Evolutionary conservation across 1,140 invertebrate species (phyloP).

Genomic region (Spodoptera frugiperda): DNA sequence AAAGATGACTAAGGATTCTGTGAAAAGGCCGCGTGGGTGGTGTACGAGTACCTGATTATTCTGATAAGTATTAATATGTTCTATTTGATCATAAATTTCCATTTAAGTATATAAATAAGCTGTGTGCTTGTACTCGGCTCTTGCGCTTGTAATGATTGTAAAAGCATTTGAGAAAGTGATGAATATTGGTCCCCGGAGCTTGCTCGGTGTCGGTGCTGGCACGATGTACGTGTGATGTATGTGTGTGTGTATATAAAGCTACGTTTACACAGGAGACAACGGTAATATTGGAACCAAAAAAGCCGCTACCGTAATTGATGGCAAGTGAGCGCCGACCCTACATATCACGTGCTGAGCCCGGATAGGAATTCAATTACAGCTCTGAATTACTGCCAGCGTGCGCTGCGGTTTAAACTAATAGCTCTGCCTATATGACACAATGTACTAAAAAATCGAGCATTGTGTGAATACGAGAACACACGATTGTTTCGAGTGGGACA

Average conservation of each 20-base stretch:
- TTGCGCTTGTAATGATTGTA: too few species aligned
- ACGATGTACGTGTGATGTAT: background rate
- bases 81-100: too few species aligned
- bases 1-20: too few species aligned
- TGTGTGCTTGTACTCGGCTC: too few species aligned
- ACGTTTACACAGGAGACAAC: background rate
- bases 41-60: too few species aligned
- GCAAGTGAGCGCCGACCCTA: slow-evolving; percentile 31
- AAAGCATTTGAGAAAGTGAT: too few species aligned
- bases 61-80: too few species aligned
- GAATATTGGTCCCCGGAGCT: background rate
- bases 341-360: slow-evolving; percentile 37
- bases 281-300: slow-evolving; percentile 29
- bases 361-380: slow-evolving; percentile 46
- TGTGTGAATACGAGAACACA: background rate
- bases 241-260: background rate
- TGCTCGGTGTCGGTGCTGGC: too few species aligned
- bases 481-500: too few species aligned
- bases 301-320: slow-evolving; percentile 23
- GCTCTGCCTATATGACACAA: slow-evolving; percentile 1
- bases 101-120: too few species aligned
- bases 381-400: slow-evolving; percentile 38
- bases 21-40: too few species aligned
- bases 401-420: slow-evolving; percentile 39
- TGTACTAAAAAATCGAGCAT: background rate